Evolutionary conservation across 2,113 vertebrate species (phyloP), one percentile per base, ranked within the genome.

Genomic region (Labrus mixtus): DNA sequence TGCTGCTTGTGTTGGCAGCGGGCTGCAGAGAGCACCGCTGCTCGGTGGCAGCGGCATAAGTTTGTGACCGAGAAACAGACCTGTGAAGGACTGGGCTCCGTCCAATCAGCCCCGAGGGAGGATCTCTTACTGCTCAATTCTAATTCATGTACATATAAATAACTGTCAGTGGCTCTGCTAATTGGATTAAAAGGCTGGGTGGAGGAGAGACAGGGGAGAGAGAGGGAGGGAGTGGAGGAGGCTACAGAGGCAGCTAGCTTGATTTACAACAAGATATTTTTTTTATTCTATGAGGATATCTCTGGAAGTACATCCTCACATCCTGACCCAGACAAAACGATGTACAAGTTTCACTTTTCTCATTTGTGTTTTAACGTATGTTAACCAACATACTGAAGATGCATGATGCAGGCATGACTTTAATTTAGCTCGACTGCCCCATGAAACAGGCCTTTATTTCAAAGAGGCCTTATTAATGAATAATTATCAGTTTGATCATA

Each of bases 141-240:
- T 87, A 84, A 92, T 91, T 91, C 87, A 91, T 91, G 89, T 81
- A 89, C 72, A 71, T 91, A 90, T 90, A 91, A 90, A 90, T 90
- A 91, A 89, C 88, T 90, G 87, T 80, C 58, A 62, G 66, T 63
- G 72, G 63, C 66, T 72, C 79, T 83, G 91, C 85, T 93, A 90
- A 93, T 89, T 90, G 82, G 85, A 92, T 92, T 84, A 85, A 90
- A 92, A 85, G 78, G 73, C 82, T 78, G 6, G 56, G 51, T 70
- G 23, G 80, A 68, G 51, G 54, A 61, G 77, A 80, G 36, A 54
- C 20, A 12, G 55, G 61, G 17, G 54, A 37, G 62, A 51, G 33
- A 46, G 62, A 37, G 62, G 46, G 39, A 46, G 62, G 67, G 61
- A 41, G 76, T 60, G 78, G 22, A 54, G 43, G 67, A 2, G 20